Percentiles rank a stretch among this genome's conserved stretches.
Evolutionary conservation across 2,888 invertebrate species (phyloP).

Genomic region (Caenorhabditis angaria): DNA sequence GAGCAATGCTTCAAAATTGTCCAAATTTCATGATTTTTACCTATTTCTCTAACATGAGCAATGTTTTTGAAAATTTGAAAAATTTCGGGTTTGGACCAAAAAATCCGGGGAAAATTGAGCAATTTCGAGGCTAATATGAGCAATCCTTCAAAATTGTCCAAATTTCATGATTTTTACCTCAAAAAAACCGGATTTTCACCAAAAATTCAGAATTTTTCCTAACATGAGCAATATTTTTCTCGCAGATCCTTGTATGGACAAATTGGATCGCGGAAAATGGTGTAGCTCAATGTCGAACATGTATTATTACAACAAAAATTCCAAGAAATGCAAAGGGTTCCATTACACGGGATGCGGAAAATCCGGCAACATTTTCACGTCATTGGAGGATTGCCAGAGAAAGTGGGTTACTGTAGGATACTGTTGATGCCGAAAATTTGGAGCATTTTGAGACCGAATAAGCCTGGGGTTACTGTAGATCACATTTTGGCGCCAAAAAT

Average conservation of each 20-base stretch:
- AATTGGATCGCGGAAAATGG: constrained; percentile 66
- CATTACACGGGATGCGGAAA: constrained; percentile 71
- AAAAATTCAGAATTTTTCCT: neutral
- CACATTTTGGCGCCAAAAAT: constrained; percentile 20
- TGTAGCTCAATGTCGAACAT: constrained; percentile 65
- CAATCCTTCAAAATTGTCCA: no score
- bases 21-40: no score
- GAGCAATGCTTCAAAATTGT: no score
- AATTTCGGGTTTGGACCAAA: no score
- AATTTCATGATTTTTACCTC: neutral
- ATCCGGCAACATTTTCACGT: constrained; percentile 61
- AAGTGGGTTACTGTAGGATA: constrained; percentile 45
- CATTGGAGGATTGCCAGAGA: constrained; percentile 56
- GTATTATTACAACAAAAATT: constrained; percentile 54
- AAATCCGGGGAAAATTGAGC: no score
- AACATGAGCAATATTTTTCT: neutral
- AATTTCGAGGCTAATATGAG: no score
- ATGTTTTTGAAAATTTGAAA: no score
- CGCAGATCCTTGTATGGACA: constrained; percentile 64
- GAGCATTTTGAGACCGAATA: no score
- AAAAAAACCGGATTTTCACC: no score
- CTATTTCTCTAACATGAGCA: no score
- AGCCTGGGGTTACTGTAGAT: no score
- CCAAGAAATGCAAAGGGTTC: constrained; percentile 57
- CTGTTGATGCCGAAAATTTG: no score